These are phyloP conservation scores for Lycocorax pyrrhopterus DNA, from an alignment of 2,113 vertebrate genomes.

Conservation along the genomic window DNA sequence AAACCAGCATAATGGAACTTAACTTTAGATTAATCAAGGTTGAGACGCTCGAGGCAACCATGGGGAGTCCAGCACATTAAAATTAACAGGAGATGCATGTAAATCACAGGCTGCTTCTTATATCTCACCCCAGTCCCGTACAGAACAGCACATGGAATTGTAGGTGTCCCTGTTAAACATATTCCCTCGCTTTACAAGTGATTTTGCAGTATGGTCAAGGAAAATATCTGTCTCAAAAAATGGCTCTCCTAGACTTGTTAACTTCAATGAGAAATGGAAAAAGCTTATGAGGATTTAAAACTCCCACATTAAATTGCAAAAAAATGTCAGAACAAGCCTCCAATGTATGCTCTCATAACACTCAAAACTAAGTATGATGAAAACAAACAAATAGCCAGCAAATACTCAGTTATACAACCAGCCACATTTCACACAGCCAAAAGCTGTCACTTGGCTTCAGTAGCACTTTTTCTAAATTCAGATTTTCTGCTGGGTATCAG, in stretches of 20 bases:
- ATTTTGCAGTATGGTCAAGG: not conserved
- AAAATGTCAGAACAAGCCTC: not conserved
- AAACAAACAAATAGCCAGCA: conserved; percentile 18
- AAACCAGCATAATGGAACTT: not conserved
- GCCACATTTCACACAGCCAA: not conserved
- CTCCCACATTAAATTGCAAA: not conserved
- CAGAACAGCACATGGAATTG: not conserved
- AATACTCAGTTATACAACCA: not conserved
- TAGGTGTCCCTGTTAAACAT: not conserved
- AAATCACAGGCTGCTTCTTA: not conserved
- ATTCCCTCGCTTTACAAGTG: not conserved
- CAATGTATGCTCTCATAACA: not conserved
- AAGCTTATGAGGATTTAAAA: not conserved
- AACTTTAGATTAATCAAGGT: conserved; percentile 4
- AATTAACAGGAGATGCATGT: not conserved
- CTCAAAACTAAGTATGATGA: not conserved
- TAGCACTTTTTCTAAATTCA: not conserved
- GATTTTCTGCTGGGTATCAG: not conserved
- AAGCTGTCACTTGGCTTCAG: not conserved
- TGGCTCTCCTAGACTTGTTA: not conserved
- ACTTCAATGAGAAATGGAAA: not conserved
- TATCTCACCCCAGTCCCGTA: not conserved
- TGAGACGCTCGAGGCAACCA: conserved; percentile 13
- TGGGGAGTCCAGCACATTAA: not conserved
- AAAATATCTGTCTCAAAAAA: not conserved